phyloP scores from a whole-genome alignment of 2,888 invertebrate species.

The Ophion slaviceki region DNA sequence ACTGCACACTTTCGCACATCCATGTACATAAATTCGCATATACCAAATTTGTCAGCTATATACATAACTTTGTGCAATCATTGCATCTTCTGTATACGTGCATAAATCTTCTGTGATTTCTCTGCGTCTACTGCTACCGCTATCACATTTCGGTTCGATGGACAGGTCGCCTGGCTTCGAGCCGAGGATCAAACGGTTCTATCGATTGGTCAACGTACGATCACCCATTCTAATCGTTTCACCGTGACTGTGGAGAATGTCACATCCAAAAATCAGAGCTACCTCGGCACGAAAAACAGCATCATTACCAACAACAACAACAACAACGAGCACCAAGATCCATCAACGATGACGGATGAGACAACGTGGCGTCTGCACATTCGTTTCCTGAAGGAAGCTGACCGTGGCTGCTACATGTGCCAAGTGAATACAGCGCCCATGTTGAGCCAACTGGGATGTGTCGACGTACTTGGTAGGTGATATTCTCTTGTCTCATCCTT shows the following conservation, averaged over 20 bases:
- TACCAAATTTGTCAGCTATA: background rate
- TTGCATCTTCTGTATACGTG: slow-evolving; percentile 15
- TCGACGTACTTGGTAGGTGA: slow-evolving; percentile 88
- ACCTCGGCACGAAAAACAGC: slow-evolving; percentile 32
- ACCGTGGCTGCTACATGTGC: slow-evolving; percentile 92
- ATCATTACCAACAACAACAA: slow-evolving; percentile 46
- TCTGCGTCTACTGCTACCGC: slow-evolving; percentile 43
- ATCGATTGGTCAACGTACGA: slow-evolving; percentile 89
- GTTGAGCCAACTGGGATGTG: slow-evolving; percentile 91
- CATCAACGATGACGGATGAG: slow-evolving; percentile 86
- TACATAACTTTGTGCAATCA: slow-evolving; percentile 4
- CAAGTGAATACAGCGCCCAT: slow-evolving; percentile 91
- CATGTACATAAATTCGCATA: background rate
- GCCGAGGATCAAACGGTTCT: slow-evolving; percentile 91
- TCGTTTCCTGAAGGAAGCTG: slow-evolving; percentile 89
- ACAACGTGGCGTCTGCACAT: slow-evolving; percentile 91
- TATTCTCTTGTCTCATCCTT: slow-evolving; percentile 28
- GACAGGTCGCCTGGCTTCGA: slow-evolving; percentile 91
- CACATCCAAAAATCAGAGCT: slow-evolving; percentile 77
- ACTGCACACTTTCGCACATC: slow-evolving; percentile 1
- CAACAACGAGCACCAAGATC: slow-evolving; percentile 55
- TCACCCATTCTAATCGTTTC: slow-evolving; percentile 90
- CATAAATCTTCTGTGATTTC: slow-evolving; percentile 33
- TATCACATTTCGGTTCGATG: slow-evolving; percentile 51
- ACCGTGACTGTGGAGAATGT: slow-evolving; percentile 85